A percentile compares a stretch with the other conserved stretches of the same genome.
These are phyloP conservation scores for Thereva nobilitata DNA, from an alignment of 2,888 invertebrate genomes.

Conservation along the genomic window DNA sequence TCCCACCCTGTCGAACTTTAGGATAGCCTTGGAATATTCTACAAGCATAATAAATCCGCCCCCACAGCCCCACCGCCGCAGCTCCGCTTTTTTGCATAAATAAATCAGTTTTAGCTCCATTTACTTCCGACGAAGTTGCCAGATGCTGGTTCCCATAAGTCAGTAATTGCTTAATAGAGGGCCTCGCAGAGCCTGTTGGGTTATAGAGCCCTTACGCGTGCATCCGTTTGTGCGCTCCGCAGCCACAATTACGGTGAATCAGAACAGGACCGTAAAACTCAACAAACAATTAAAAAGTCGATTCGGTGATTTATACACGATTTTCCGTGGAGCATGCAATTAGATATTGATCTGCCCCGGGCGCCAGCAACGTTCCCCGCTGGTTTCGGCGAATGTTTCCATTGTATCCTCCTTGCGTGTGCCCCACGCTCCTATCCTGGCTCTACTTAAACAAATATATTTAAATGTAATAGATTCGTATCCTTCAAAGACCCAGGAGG, in stretches of 20 bases:
- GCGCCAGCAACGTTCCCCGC: too few relatives aligned
- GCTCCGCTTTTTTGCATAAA: conserved; percentile 12
- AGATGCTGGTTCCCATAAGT: conserved; percentile 29
- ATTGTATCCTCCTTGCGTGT: too few relatives aligned
- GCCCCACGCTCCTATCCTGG: too few relatives aligned
- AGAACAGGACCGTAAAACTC: conserved; percentile 11
- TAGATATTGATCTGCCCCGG: neutral
- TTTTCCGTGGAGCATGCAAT: neutral
- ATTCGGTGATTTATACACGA: conserved; percentile 25
- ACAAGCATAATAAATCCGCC: conserved; percentile 3
- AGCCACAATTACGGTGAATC: conserved; percentile 16
- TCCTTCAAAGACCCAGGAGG: too few relatives aligned
- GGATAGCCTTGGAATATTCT: neutral
- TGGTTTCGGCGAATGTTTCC: too few relatives aligned
- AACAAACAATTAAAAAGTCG: conserved; percentile 32
- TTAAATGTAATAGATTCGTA: too few relatives aligned
- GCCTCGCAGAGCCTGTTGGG: neutral
- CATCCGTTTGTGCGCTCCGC: conserved; percentile 1
- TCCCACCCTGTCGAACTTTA: too few relatives aligned
- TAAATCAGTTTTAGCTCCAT: conserved; percentile 15
- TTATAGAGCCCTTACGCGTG: conserved; percentile 4
- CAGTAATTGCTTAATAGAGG: conserved; percentile 31
- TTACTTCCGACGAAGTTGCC: conserved; percentile 2
- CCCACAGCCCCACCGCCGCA: neutral
- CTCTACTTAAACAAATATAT: too few relatives aligned